These are phyloP conservation scores for Aleadryas rufinucha DNA, from an alignment of 2,113 vertebrate species.

Conservation along the genomic window DNA sequence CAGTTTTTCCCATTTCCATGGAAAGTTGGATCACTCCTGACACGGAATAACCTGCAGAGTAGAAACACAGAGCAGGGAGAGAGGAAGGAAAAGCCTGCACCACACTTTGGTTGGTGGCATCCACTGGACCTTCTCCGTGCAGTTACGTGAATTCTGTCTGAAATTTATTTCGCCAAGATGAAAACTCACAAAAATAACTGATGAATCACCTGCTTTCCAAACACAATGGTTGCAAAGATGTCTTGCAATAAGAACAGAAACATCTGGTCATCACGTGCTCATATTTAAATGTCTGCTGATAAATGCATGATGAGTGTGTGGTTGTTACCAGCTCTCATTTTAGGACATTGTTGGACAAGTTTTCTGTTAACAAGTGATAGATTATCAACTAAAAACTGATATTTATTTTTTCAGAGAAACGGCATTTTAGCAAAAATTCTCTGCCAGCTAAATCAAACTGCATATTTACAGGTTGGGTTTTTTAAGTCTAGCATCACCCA, in stretches of 20 bases:
- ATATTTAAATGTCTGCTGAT: neutral
- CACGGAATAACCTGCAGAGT: neutral
- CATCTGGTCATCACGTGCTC: neutral
- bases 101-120: neutral
- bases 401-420: neutral
- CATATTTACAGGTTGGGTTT: neutral
- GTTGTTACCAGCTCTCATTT: neutral
- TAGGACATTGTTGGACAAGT: neutral
- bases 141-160: neutral
- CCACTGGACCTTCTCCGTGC: neutral
- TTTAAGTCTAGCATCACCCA: neutral
- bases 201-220: neutral
- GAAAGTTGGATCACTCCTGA: neutral
- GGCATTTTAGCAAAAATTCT: neutral
- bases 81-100: rapidly evolving
- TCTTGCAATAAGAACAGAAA: neutral
- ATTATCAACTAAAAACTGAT: neutral
- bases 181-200: neutral
- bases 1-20: neutral
- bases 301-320: neutral
- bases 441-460: neutral
- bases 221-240: neutral
- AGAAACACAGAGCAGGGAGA: neutral
- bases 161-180: neutral
- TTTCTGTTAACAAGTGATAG: neutral